phyloP scores from a whole-genome alignment of 2,797 vertebrate genomes.

The Poecilia wingei region DNA sequence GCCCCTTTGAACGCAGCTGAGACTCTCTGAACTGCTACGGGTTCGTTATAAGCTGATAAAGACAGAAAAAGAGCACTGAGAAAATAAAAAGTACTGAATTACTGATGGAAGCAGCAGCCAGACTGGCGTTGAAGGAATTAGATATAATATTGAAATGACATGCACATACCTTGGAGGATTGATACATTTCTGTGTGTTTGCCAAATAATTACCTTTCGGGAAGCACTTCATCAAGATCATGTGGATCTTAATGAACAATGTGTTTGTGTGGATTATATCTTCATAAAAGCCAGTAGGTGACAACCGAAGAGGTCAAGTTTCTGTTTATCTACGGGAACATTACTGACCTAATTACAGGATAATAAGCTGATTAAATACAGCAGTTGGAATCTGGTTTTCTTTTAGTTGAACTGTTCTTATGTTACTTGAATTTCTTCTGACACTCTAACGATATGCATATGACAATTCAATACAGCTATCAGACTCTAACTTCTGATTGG shows the following conservation, averaged over 20 bases:
- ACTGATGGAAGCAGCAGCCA: constrained; percentile 9
- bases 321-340: neutral
- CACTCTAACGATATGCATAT: neutral
- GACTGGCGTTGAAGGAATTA: neutral
- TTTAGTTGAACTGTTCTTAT: neutral
- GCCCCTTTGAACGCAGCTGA: neutral
- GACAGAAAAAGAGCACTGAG: neutral
- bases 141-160: neutral
- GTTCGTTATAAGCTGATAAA: neutral
- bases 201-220: neutral
- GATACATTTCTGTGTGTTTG: neutral
- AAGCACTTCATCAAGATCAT: neutral
- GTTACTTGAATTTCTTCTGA: neutral
- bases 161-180: neutral
- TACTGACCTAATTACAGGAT: neutral
- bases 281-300: neutral
- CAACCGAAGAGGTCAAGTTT: neutral
- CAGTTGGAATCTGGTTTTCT: neutral
- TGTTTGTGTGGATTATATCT: neutral
- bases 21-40: constrained; percentile 11
- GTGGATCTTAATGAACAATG: neutral
- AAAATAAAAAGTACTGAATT: neutral
- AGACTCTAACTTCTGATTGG: neutral
- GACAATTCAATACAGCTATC: neutral
- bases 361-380: neutral